These are phyloP conservation scores for Rhegmatorhina hoffmannsi DNA, from an alignment of 2,113 vertebrate species.

Conservation along the genomic window DNA sequence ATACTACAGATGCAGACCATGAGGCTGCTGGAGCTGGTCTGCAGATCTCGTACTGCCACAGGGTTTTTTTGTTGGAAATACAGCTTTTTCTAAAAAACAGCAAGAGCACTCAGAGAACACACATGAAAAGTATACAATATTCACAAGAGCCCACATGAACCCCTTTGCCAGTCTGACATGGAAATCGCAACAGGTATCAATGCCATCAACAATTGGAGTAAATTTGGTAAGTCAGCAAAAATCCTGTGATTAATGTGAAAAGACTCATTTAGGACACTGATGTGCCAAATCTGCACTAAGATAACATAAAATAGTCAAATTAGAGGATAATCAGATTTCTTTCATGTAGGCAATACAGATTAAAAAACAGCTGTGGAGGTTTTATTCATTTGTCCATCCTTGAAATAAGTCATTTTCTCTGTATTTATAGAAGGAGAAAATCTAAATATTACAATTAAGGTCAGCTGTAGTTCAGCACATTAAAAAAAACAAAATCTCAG, in stretches of 20 bases:
- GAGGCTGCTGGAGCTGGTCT: not conserved
- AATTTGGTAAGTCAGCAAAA: not conserved
- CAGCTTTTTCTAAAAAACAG: not conserved
- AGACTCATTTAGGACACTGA: not conserved
- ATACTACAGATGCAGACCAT: not conserved
- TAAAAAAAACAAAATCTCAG: not conserved
- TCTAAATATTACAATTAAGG: not conserved
- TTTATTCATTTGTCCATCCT: not conserved
- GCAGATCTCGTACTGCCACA: not conserved
- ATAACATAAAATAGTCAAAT: constrained; percentile 3
- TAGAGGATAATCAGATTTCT: not conserved
- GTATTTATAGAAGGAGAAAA: not conserved
- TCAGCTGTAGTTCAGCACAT: not conserved
- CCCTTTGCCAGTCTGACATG: not conserved
- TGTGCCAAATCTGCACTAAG: not conserved
- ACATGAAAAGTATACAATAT: fast-evolving
- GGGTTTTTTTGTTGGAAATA: not conserved
- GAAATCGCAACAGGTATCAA: not conserved
- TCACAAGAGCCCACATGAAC: not conserved
- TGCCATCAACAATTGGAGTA: not conserved
- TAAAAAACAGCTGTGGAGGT: not conserved
- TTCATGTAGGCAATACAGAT: not conserved
- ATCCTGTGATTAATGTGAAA: not conserved
- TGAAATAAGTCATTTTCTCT: not conserved
- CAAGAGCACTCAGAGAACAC: not conserved